Evolutionary conservation across 2,797 vertebrate genomes (phyloP), one percentile per base, ranked within the genome.

Genomic region (Sebastes dallii): DNA sequence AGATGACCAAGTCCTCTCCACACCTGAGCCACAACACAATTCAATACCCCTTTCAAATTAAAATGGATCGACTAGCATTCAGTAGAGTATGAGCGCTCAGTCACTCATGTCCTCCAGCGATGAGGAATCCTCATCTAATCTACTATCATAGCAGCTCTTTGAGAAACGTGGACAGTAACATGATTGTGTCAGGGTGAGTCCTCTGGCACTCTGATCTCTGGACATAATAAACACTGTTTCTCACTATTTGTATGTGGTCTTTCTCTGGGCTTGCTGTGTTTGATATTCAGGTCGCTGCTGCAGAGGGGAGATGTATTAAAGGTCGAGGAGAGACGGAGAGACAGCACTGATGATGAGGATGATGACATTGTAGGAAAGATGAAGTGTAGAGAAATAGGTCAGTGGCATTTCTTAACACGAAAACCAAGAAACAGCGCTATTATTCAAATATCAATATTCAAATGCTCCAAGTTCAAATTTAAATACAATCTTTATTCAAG

Each of bases 401-500:
- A 27, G 61, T 55, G 61, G n/a, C 20, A 55, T 54, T 50, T 62
- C 14, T 50, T 8, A 11, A 56, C 32, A 42, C 27, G 2, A 50
- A 34, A 39, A 1, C 25, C n/a, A 2, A 50, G 20, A 50, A 69
- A 50, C 74, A 60, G 32, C 34, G 65, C 5, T 27, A 25, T 59
- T 25, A 34, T 22, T 56, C 2, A 27, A 14, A 9, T 11, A 32
- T 14, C 22, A 46, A 46, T 24, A 54, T 29, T 34, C 55, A 29
- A 83, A 42, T 46, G 52, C 11, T 34, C 54, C 0, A 29, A 36
- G 24, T 76, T 88, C 73, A 92, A 92, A 90, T 92, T 92, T 87
- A 84, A 94, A 94, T 93, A 94, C 92, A 93, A 88, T 93, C 87
- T 94, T 95, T 94, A 95, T 94, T 94, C 82, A 89, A 93, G 91